Percentiles rank a stretch among this genome's conserved stretches.
Conservation (phyloP, 2,888 invertebrate species). For the Drosophila differens region DNA sequence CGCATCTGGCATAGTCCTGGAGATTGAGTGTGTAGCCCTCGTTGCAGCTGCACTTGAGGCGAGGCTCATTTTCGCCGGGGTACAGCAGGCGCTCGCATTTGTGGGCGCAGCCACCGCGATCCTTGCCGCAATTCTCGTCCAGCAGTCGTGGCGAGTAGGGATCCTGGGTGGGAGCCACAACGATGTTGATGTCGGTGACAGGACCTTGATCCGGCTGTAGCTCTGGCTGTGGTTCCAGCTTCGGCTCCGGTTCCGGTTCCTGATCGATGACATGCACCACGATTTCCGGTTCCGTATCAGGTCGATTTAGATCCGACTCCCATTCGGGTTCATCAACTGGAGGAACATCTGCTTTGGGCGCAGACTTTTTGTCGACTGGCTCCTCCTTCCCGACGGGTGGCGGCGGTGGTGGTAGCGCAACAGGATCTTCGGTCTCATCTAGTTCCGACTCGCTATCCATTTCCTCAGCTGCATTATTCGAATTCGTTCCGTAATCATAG, state of each 20-base stretch:
- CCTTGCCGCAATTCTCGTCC: conserved; percentile 83
- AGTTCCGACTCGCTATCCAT: conserved; percentile 24
- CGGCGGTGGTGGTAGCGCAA: conserved; percentile 57
- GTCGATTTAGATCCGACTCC: background rate
- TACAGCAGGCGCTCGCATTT: conserved; percentile 84
- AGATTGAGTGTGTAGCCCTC: conserved; percentile 86
- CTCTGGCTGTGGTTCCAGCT: conserved; percentile 2
- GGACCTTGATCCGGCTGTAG: background rate
- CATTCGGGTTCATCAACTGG: background rate
- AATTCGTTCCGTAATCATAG: conserved; percentile 62
- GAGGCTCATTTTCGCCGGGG: conserved; percentile 83
- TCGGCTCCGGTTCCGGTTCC: background rate
- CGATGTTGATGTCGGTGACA: conserved; percentile 66
- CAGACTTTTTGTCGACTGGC: background rate
- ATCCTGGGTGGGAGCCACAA: conserved; percentile 72
- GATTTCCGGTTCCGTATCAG: conserved; percentile 18
- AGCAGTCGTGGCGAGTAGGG: conserved; percentile 79
- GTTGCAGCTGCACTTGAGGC: conserved; percentile 83
- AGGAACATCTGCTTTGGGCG: background rate
- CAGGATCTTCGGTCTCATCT: conserved; percentile 31
- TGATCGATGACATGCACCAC: conserved; percentile 2
- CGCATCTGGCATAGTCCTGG: conserved; percentile 83
- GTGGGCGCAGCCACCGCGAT: conserved; percentile 86
- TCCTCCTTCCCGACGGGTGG: conserved; percentile 52
- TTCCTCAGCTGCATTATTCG: conserved; percentile 49